These are phyloP conservation scores for Phyllopteryx taeniolatus DNA, from an alignment of 2,113 vertebrate genomes.

Conservation along the genomic window DNA sequence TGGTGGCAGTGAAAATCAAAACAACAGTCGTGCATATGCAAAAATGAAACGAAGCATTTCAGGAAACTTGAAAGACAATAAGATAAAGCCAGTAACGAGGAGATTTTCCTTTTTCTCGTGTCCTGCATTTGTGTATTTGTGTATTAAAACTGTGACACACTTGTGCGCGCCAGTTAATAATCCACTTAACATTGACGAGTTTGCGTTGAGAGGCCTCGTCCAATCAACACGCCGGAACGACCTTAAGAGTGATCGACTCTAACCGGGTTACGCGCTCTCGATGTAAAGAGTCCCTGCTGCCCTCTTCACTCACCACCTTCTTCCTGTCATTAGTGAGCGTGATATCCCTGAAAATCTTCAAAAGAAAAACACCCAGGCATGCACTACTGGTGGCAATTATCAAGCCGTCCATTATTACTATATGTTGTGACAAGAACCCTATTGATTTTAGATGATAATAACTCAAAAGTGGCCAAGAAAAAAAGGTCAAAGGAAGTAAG, in stretches of 20 bases:
- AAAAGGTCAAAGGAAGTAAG: not conserved
- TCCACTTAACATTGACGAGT: slow-evolving; percentile 41
- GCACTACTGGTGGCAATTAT: not conserved
- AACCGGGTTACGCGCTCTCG: slow-evolving; percentile 46
- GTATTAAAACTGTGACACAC: not conserved
- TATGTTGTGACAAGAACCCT: not conserved
- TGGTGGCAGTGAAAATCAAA: not conserved
- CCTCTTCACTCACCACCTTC: slow-evolving; percentile 10
- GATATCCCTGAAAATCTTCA: not conserved
- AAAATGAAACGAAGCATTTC: not conserved
- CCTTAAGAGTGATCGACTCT: slow-evolving; percentile 32
- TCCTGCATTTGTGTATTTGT: not conserved
- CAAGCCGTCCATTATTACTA: not conserved
- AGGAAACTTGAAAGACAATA: not conserved
- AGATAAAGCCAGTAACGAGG: not conserved
- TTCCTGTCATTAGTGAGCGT: not conserved
- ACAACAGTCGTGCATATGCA: not conserved
- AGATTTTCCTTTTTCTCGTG: not conserved
- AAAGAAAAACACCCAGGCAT: not conserved
- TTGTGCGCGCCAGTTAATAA: slow-evolving; percentile 13
- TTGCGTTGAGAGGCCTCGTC: slow-evolving; percentile 29
- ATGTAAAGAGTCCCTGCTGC: slow-evolving; percentile 30
- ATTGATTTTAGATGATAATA: not conserved
- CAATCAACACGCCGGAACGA: slow-evolving; percentile 20
- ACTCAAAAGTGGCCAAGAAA: not conserved